phyloP scores from a whole-genome alignment of 1,140 invertebrate genomes.

The Drosophila persimilis region DNA sequence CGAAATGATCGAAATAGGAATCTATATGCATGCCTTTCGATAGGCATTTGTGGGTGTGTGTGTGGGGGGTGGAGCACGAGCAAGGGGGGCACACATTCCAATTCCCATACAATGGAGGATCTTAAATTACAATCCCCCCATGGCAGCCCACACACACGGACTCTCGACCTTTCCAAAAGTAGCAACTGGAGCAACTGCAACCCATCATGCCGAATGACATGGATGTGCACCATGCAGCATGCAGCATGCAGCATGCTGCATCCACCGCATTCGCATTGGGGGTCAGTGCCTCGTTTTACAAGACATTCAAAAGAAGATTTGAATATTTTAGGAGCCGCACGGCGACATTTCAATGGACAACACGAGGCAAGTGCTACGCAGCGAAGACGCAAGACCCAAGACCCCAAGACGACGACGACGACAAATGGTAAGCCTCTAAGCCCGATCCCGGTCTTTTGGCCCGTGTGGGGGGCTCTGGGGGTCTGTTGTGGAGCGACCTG shows the following conservation, averaged over 20 bases:
- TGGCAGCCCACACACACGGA: conserved; percentile 48
- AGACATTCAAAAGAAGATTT: conserved; percentile 78
- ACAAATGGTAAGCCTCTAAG: conserved; percentile 54
- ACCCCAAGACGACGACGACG: conserved; percentile 29
- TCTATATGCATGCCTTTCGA: too few relatives aligned
- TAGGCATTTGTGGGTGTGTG: too few relatives aligned
- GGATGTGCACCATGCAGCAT: not conserved
- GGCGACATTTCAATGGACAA: conserved; percentile 74
- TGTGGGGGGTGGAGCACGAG: too few relatives aligned
- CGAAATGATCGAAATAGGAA: too few relatives aligned
- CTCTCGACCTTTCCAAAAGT: conserved; percentile 35
- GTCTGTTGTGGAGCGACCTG: conserved; percentile 42
- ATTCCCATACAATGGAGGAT: conserved; percentile 31
- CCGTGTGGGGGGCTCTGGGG: not conserved
- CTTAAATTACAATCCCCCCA: conserved; percentile 48
- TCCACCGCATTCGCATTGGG: conserved; percentile 31
- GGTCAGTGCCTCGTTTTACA: conserved; percentile 73
- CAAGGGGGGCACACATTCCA: not conserved
- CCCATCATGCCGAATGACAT: conserved; percentile 10
- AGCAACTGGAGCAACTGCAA: conserved; percentile 61
- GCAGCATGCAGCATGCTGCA: not conserved
- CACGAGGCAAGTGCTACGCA: conserved; percentile 66
- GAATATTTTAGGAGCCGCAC: conserved; percentile 72
- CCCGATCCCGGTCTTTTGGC: too few relatives aligned
- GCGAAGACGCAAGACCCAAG: conserved; percentile 3